phyloP scores from a whole-genome alignment of 1,140 invertebrate species.

The Alviniconcha marisindica region DNA sequence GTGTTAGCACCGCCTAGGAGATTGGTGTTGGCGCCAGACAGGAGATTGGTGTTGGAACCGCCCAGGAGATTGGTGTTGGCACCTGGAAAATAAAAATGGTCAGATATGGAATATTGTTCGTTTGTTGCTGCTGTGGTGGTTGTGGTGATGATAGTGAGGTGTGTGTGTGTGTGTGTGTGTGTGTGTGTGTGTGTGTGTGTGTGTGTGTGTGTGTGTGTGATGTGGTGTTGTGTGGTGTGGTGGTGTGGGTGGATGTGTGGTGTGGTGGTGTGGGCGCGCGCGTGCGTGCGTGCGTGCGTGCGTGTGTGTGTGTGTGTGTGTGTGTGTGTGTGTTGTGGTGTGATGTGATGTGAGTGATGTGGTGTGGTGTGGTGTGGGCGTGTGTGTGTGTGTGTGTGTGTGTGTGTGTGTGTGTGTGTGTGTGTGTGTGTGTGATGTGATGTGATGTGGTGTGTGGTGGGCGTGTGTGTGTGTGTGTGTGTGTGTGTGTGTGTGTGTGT shows the following conservation, averaged over 20 bases:
- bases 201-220: not conserved
- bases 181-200: not conserved
- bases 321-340: not conserved
- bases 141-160: no score
- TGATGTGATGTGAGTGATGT: no score
- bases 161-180: not conserved
- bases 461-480: no score
- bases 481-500: no score
- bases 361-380: no score
- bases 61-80: not conserved
- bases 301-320: not conserved
- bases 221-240: no score
- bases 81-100: no score
- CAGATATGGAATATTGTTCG: no score
- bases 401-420: not conserved
- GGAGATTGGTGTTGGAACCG: not conserved
- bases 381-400: conserved; percentile 13
- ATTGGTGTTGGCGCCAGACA: not conserved
- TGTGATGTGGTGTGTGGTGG: not conserved
- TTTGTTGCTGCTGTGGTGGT: no score
- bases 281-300: not conserved
- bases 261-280: no score
- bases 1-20: not conserved
- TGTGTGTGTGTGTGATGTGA: not conserved
- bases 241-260: no score